These are phyloP conservation scores for Siniperca undulata DNA, from an alignment of 2,797 vertebrate genomes.

Conservation along the genomic window DNA sequence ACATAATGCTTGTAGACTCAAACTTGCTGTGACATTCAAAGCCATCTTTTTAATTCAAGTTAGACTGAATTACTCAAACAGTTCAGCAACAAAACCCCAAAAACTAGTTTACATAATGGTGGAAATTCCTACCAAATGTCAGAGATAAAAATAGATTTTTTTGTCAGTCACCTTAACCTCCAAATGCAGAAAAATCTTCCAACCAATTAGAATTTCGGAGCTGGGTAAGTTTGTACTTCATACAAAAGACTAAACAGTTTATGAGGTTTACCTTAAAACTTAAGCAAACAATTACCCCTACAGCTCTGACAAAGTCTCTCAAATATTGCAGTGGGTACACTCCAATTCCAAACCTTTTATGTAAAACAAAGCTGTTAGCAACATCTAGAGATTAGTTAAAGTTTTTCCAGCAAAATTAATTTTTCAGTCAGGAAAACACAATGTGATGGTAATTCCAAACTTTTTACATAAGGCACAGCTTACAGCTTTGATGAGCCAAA, in stretches of 20 bases:
- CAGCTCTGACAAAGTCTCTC: background rate
- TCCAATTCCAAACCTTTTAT: too few relatives aligned
- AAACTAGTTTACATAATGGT: too few relatives aligned
- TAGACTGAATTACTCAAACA: background rate
- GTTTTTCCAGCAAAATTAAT: too few relatives aligned
- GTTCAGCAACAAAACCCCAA: background rate
- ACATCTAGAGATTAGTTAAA: too few relatives aligned
- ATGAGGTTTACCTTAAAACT: too few relatives aligned
- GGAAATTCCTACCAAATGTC: too few relatives aligned
- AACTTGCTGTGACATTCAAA: background rate
- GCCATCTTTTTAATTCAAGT: background rate
- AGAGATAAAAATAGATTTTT: background rate
- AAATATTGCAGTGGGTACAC: background rate
- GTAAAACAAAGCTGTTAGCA: too few relatives aligned
- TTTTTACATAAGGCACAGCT: background rate
- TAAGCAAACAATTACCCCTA: background rate
- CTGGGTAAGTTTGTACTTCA: too few relatives aligned
- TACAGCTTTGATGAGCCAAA: background rate
- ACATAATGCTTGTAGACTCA: background rate
- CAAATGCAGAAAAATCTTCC: background rate
- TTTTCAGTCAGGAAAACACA: background rate
- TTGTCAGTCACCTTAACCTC: background rate
- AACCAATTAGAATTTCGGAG: background rate
- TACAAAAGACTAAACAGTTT: too few relatives aligned
- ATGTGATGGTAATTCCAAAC: background rate